phyloP scores from a whole-genome alignment of 2,113 vertebrate genomes.

The Opisthocomus hoazin region DNA sequence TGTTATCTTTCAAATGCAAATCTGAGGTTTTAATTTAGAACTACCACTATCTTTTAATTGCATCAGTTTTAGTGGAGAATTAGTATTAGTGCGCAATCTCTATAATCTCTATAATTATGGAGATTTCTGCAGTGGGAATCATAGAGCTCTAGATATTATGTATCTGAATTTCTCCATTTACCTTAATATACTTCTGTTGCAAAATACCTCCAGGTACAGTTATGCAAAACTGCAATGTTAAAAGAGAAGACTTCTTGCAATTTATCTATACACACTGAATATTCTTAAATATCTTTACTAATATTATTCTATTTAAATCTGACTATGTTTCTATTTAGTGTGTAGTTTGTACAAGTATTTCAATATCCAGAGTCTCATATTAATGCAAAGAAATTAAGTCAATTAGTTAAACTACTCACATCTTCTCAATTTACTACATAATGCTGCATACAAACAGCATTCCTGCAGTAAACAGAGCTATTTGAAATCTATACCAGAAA shows the following conservation, averaged over 20 bases:
- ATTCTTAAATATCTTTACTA: conserved; percentile 9
- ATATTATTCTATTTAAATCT: conserved; percentile 8
- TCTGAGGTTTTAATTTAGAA: conserved; percentile 67
- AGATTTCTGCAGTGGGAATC: conserved; percentile 63
- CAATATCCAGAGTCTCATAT: background rate
- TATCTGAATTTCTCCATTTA: conserved; percentile 39
- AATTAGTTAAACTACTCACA: background rate
- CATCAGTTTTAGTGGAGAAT: conserved; percentile 67
- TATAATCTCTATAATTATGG: conserved; percentile 65
- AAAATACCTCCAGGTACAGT: conserved; percentile 29
- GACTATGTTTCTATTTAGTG: background rate
- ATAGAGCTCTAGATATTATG: conserved; percentile 45
- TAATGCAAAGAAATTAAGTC: background rate
- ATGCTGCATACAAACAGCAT: background rate
- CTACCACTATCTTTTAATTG: conserved; percentile 71
- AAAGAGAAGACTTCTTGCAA: background rate
- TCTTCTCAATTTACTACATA: background rate
- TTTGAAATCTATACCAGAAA: background rate
- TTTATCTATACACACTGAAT: background rate
- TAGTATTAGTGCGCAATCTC: conserved; percentile 69
- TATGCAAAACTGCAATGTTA: background rate
- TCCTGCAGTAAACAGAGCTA: background rate
- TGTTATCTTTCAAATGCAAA: conserved; percentile 72
- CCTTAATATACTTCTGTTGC: conserved; percentile 7
- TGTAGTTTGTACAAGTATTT: background rate